phyloP scores from a whole-genome alignment of 1,140 invertebrate genomes.

The Drosophila parabipectinata region DNA sequence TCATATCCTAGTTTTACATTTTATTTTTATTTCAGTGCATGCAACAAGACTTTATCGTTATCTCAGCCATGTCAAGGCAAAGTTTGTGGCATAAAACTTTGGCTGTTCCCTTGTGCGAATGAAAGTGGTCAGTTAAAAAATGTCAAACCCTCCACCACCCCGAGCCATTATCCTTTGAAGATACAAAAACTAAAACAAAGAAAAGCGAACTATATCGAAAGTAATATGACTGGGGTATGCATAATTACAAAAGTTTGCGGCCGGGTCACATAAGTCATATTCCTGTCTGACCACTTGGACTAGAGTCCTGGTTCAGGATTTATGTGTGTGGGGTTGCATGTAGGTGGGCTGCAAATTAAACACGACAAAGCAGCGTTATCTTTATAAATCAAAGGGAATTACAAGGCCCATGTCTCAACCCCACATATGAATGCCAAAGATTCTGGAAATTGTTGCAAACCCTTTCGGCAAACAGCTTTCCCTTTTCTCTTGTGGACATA shows the following conservation, averaged over 20 bases:
- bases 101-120: conserved; percentile 44
- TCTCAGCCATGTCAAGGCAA: conserved; percentile 55
- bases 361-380: conserved; percentile 75
- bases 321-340: conserved; percentile 45
- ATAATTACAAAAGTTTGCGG: conserved; percentile 51
- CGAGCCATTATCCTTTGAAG: conserved; percentile 20
- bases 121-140: conserved; percentile 74
- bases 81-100: conserved; percentile 61
- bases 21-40: background rate
- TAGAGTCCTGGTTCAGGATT: conserved; percentile 45
- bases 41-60: conserved; percentile 57
- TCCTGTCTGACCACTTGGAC: conserved; percentile 51
- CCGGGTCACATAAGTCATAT: conserved; percentile 66
- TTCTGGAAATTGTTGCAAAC: conserved; percentile 67
- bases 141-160: conserved; percentile 35
- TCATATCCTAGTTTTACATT: too few species aligned
- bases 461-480: conserved; percentile 52
- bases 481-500: conserved; percentile 24
- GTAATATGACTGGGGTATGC: conserved; percentile 43
- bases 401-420: conserved; percentile 31
- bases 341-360: conserved; percentile 63
- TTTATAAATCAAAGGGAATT: conserved; percentile 83
- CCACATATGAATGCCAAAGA: conserved; percentile 48
- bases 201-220: conserved; percentile 31
- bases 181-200: conserved; percentile 28